Evolutionary conservation across 2,888 invertebrate genomes (phyloP), one percentile per base, ranked within the genome.

Genomic region (Pyrrhosoma nymphula): DNA sequence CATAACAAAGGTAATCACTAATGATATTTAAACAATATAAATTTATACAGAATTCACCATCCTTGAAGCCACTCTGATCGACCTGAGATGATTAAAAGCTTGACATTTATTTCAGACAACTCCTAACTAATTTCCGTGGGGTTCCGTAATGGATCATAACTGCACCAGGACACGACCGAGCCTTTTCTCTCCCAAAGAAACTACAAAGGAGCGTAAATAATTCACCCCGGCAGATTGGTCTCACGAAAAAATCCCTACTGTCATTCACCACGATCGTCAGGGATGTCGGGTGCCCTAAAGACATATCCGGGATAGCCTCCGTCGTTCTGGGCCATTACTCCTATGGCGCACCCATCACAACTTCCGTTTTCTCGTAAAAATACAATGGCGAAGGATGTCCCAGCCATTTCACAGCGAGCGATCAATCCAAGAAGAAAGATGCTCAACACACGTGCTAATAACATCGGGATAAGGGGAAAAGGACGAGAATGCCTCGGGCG

Each of bases 351-450:
- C 82, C 82, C 82, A 82, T 35, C 35, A 35, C 82, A 16, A 26
- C 69, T 69, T 69, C 69, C 69, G 69, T 69, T 82, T 82, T 82
- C 30, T 35, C 23, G 26, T 82, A 35, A 82, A 82, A 82, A 35
- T 82, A 82, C 82, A 82, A 82, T 69, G 69, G 69, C 16, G 30
- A 26, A 23, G 69, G 82, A 82, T 82, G 82, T 35, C 82, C 82
- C 30, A 18, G 82, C 82, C 12, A 82, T 82, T 82, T 82, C 82
- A 82, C 30, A 82, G 82, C 35, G 82, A 82, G 26, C 12, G 82
- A 82, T 35, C 82, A 23, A 82, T 82, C 35, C 18, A 16, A 30
- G 82, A 3, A n/a, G 26, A 82, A 35, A 14, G 82, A 16, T 35
- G 82, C 82, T 82, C 82, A 26, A 82, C n/a, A 35, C 82, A 82